A percentile compares a stretch with the other conserved stretches of the same genome.
phyloP scores from a whole-genome alignment of 2,113 vertebrate genomes.

The Geococcyx californianus region DNA sequence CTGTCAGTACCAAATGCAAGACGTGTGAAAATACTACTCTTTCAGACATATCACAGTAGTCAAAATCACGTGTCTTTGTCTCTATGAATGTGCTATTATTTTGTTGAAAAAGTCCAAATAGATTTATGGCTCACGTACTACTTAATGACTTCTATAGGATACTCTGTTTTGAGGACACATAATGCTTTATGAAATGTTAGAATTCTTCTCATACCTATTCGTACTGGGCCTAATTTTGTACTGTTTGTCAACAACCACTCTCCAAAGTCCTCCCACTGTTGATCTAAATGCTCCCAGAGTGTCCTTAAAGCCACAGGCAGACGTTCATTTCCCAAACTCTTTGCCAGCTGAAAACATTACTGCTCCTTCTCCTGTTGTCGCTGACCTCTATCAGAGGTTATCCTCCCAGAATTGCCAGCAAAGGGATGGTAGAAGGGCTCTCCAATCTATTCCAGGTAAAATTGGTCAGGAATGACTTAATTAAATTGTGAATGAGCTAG shows the following conservation, averaged over 20 bases:
- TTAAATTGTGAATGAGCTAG: not conserved
- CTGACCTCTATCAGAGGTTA: conserved; percentile 14
- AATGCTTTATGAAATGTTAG: not conserved
- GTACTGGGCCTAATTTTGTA: not conserved
- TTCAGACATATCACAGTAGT: not conserved
- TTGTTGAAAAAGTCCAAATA: not conserved
- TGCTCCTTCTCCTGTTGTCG: not conserved
- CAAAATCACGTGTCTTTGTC: not conserved
- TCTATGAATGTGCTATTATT: not conserved
- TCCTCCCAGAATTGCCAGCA: not conserved
- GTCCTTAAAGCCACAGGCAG: not conserved
- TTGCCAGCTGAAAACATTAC: conserved; percentile 16
- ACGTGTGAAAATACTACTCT: not conserved
- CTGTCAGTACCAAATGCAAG: not conserved
- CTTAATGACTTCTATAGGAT: not conserved
- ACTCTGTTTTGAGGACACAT: not conserved
- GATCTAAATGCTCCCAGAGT: not conserved
- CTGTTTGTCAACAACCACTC: not conserved
- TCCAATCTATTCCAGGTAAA: not conserved
- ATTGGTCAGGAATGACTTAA: not conserved
- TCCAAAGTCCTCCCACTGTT: not conserved
- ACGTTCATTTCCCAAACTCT: not conserved
- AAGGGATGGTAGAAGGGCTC: not conserved
- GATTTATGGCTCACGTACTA: conserved; percentile 10
- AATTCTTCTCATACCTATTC: conserved; percentile 8